Conservation (phyloP, 2,888 invertebrate species). For the Trachelus stipa region DNA sequence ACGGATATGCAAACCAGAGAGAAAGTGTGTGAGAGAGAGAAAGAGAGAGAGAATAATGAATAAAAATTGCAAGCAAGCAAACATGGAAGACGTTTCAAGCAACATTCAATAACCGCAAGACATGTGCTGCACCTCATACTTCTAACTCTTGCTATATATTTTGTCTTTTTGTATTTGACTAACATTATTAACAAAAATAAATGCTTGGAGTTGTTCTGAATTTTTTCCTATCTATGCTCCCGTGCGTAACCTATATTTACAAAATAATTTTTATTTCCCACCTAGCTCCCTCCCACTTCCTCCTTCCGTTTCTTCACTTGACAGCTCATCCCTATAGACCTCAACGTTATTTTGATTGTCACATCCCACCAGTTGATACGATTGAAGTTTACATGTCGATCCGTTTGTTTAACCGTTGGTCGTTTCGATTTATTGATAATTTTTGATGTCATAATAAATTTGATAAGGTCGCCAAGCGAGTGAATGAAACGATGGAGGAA, state of each 20-base stretch:
- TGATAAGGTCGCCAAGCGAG: background rate
- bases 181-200: slow-evolving; percentile 24
- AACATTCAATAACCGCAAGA: background rate
- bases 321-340: background rate
- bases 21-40: background rate
- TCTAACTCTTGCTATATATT: slow-evolving; percentile 9
- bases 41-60: background rate
- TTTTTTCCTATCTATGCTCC: background rate
- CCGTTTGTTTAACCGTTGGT: slow-evolving; percentile 23
- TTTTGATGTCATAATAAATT: slow-evolving; percentile 7
- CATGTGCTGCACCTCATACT: background rate
- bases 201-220: slow-evolving; percentile 15
- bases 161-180: slow-evolving; percentile 22
- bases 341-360: slow-evolving; percentile 10
- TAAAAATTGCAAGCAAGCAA: background rate
- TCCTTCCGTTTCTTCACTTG: background rate
- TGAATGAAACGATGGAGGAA: slow-evolving; percentile 12
- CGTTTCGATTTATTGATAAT: slow-evolving; percentile 24
- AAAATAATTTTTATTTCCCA: background rate
- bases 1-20: slow-evolving; percentile 48
- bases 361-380: slow-evolving; percentile 25
- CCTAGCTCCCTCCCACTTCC: background rate
- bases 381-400: slow-evolving; percentile 15
- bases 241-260: background rate
- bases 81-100: background rate